Evolutionary conservation across 2,888 invertebrate genomes (phyloP).

Genomic region (Venustoraphidia nigricollis): DNA sequence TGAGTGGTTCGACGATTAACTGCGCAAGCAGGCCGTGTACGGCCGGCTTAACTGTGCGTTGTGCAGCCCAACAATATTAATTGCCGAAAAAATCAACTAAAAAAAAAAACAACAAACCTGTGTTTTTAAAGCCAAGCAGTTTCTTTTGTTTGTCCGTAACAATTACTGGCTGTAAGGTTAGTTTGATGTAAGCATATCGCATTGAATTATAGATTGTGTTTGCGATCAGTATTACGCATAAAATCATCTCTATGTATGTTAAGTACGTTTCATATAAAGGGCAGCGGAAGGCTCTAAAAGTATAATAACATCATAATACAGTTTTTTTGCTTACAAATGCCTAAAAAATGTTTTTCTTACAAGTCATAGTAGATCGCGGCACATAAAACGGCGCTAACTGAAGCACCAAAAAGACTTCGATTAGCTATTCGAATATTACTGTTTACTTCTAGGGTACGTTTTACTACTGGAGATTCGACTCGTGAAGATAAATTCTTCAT

Average conservation of each 20-base stretch:
- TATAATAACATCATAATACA: slow-evolving; percentile 9
- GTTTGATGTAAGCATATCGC: slow-evolving; percentile 29
- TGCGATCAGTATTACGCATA: slow-evolving; percentile 28
- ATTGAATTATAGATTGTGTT: slow-evolving; percentile 35
- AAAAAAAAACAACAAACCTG: slow-evolving; percentile 19
- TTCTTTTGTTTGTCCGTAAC: slow-evolving; percentile 34
- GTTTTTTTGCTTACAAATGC: slow-evolving; percentile 10
- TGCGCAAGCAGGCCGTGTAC: too few relatives aligned
- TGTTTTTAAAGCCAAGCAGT: slow-evolving; percentile 33
- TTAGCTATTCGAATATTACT: slow-evolving; percentile 34
- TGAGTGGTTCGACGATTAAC: too few relatives aligned
- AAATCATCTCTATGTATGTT: slow-evolving; percentile 28
- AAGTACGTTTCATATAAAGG: slow-evolving; percentile 28
- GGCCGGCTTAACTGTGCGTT: too few relatives aligned
- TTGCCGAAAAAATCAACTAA: not conserved
- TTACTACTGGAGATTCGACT: slow-evolving; percentile 27
- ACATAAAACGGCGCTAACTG: slow-evolving; percentile 37
- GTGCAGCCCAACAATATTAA: not conserved
- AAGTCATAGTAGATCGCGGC: slow-evolving; percentile 40
- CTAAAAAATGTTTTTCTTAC: slow-evolving; percentile 24
- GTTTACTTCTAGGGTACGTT: slow-evolving; percentile 35
- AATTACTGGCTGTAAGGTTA: slow-evolving; percentile 27
- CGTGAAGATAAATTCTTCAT: too few relatives aligned
- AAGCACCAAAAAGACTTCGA: slow-evolving; percentile 39
- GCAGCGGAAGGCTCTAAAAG: slow-evolving; percentile 28